A percentile compares a stretch with the other conserved stretches of the same genome.
phyloP scores from a whole-genome alignment of 2,888 invertebrate genomes.

The Bugula neritina region DNA sequence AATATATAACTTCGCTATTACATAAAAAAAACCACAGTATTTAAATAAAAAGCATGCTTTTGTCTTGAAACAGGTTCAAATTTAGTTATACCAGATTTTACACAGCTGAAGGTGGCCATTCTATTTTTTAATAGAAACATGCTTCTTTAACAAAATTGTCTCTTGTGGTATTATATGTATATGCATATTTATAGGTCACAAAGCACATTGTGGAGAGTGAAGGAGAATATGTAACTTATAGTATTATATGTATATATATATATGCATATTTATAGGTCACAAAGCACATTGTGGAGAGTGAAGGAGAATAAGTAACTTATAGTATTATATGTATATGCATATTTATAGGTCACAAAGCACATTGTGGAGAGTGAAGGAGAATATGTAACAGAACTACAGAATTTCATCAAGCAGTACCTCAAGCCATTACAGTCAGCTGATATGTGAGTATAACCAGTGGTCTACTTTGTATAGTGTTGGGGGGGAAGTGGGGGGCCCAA shows the following conservation, averaged over 20 bases:
- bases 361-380: constrained; percentile 84
- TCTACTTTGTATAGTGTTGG: constrained; percentile 27
- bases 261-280: constrained; percentile 60
- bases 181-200: constrained; percentile 60
- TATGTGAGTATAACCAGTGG: constrained; percentile 63
- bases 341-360: constrained; percentile 60
- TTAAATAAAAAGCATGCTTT: too few species aligned
- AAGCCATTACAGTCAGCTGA: constrained; percentile 78
- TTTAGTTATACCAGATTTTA: too few species aligned
- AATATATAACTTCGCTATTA: too few species aligned
- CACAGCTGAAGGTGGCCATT: too few species aligned
- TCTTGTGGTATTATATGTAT: neutral
- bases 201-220: constrained; percentile 74
- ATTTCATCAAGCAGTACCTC: constrained; percentile 75
- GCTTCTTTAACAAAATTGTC: too few species aligned
- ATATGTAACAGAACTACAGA: constrained; percentile 82
- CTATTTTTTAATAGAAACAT: too few species aligned
- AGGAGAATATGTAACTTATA: constrained; percentile 71
- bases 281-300: constrained; percentile 70
- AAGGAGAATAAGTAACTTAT: constrained; percentile 75
- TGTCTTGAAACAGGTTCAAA: too few species aligned
- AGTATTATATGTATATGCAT: neutral
- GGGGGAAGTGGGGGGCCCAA: too few species aligned
- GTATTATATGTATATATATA: neutral
- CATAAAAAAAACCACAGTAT: too few species aligned